Percentiles rank a stretch among this genome's conserved stretches.
phyloP scores from a whole-genome alignment of 2,113 vertebrate species.

The Charadrius vociferus region DNA sequence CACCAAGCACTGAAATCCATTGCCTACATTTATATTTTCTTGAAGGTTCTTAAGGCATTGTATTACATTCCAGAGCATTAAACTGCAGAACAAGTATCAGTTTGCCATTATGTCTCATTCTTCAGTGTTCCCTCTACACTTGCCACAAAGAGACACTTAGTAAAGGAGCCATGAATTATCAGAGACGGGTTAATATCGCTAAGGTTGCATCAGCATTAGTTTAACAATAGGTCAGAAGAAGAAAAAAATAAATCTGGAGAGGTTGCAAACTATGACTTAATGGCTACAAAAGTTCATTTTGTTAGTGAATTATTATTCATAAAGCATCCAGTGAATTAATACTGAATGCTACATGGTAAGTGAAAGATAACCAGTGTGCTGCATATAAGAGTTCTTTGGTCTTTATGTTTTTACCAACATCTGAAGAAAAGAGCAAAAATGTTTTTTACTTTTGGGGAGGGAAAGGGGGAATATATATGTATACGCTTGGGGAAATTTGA shows the following conservation, averaged over 20 bases:
- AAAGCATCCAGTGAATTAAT: background rate
- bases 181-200: background rate
- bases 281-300: background rate
- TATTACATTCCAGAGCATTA: background rate
- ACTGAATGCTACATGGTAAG: background rate
- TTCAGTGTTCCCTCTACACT: background rate
- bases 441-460: background rate
- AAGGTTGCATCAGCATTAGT: background rate
- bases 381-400: background rate
- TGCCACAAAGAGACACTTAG: background rate
- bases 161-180: background rate
- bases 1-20: background rate
- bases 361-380: background rate
- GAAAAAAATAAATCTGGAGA: background rate
- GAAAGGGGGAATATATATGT: background rate
- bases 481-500: background rate
- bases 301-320: background rate
- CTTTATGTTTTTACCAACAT: background rate
- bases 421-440: background rate
- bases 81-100: background rate
- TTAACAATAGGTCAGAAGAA: background rate
- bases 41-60: background rate
- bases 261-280: background rate
- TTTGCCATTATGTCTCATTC: background rate
- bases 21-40: background rate